Evolutionary conservation across 2,113 vertebrate genomes (phyloP).

Genomic region (Sula dactylatra): DNA sequence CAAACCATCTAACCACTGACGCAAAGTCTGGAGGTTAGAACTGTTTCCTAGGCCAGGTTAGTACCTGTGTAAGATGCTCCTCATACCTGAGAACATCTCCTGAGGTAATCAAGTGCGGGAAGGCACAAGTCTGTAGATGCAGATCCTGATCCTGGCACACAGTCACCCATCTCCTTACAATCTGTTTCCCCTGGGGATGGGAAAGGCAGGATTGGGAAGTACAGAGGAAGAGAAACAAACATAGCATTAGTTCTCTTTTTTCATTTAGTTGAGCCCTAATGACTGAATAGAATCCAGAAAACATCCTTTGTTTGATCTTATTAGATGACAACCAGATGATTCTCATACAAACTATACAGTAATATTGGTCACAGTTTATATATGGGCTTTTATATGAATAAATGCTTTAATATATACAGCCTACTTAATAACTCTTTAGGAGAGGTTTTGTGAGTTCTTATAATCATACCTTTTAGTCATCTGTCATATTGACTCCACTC

Average conservation of each 20-base stretch:
- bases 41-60: neutral
- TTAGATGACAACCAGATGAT: neutral
- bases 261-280: neutral
- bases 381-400: neutral
- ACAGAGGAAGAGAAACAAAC: neutral
- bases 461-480: neutral
- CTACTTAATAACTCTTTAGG: neutral
- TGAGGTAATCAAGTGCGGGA: slow-evolving; percentile 92
- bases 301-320: neutral
- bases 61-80: neutral
- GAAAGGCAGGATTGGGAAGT: neutral
- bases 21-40: neutral
- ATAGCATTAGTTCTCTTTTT: neutral
- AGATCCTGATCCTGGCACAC: slow-evolving; percentile 77
- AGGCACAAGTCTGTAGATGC: slow-evolving; percentile 94
- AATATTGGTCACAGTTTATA: neutral
- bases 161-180: slow-evolving; percentile 91
- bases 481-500: neutral
- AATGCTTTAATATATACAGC: neutral
- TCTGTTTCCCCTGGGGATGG: slow-evolving; percentile 84
- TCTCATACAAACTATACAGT: neutral
- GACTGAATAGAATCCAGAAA: neutral
- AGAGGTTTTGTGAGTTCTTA: neutral
- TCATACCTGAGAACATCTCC: slow-evolving; percentile 91
- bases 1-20: neutral